Percentiles rank a stretch among this genome's conserved stretches.
Conservation (phyloP, 2,113 vertebrate species). For the Gobio gobio region DNA sequence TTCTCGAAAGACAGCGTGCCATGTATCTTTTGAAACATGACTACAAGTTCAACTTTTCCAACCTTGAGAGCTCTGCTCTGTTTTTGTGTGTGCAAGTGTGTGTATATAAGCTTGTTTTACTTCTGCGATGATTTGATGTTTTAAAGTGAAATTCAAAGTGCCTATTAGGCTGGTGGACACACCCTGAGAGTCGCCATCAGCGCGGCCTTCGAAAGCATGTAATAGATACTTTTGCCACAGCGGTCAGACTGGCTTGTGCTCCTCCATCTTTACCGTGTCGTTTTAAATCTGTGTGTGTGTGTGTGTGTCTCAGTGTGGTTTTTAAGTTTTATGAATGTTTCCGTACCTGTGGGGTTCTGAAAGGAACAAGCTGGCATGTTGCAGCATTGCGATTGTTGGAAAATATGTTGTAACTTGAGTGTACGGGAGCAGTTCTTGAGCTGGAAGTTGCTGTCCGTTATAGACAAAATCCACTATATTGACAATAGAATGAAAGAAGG, state of each 20-base stretch:
- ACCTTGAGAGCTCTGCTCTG: conserved; percentile 39
- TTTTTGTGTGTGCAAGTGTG: neutral
- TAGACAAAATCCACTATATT: no score
- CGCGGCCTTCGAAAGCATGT: neutral
- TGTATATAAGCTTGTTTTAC: conserved; percentile 10
- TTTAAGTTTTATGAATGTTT: conserved; percentile 27
- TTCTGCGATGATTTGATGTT: neutral
- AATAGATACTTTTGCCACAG: conserved; percentile 14
- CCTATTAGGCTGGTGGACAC: conserved; percentile 45
- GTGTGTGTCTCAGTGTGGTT: neutral
- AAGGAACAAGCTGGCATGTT: conserved; percentile 11
- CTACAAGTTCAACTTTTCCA: conserved; percentile 32
- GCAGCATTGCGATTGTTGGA: conserved; percentile 13
- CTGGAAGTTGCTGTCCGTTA: neutral
- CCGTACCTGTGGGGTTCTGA: conserved; percentile 26
- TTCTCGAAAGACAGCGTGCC: neutral
- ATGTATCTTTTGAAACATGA: conserved; percentile 31
- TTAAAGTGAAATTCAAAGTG: conserved; percentile 33
- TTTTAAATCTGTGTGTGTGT: neutral
- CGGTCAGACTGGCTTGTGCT: conserved; percentile 19
- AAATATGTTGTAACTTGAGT: conserved; percentile 27
- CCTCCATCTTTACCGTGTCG: conserved; percentile 1
- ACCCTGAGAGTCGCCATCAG: conserved; percentile 27
- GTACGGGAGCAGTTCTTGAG: neutral
- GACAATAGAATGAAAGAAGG: no score